phyloP scores from a whole-genome alignment of 30 jellyfish, hydroid and myxozoan genomes.

The Rhopilema esculentum region DNA sequence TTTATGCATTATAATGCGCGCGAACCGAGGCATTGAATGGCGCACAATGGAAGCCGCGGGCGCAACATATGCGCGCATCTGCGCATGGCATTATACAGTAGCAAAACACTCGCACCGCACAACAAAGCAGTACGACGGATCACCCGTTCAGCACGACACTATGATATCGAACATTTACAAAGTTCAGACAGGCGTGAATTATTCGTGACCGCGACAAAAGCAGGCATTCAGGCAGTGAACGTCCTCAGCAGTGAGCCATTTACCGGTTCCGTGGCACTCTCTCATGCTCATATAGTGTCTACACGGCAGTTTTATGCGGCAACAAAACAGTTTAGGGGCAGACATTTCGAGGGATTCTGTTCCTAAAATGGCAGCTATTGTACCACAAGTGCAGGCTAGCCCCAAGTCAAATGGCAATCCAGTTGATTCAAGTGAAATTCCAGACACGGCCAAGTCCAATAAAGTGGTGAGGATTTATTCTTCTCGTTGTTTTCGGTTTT shows the following conservation, averaged over 20 bases:
- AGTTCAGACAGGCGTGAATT: slow-evolving; percentile 82
- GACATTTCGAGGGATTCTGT: slow-evolving; percentile 66
- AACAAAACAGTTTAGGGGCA: slow-evolving; percentile 57
- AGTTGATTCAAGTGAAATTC: slow-evolving; percentile 51
- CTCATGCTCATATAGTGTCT: slow-evolving; percentile 31
- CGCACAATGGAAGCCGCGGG: slow-evolving; percentile 93
- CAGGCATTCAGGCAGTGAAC: slow-evolving; percentile 83
- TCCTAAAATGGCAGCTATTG: slow-evolving; percentile 77
- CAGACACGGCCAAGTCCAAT: slow-evolving; percentile 72
- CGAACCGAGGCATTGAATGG: slow-evolving; percentile 69
- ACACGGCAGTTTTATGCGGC: slow-evolving; percentile 75
- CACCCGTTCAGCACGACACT: slow-evolving; percentile 73
- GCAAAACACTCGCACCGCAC: slow-evolving; percentile 74
- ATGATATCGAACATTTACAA: slow-evolving; percentile 70
- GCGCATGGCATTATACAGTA: slow-evolving; percentile 89
- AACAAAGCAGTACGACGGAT: slow-evolving; percentile 61
- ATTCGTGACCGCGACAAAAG: slow-evolving; percentile 81
- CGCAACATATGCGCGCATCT: slow-evolving; percentile 91
- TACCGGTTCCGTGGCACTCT: slow-evolving; percentile 70
- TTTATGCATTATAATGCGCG: slow-evolving; percentile 66
- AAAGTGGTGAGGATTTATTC: slow-evolving; percentile 57
- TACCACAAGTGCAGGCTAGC: slow-evolving; percentile 74
- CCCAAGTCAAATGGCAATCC: slow-evolving; percentile 75
- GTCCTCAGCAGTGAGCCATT: slow-evolving; percentile 41
- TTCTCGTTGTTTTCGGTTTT: slow-evolving; percentile 1